A percentile compares a stretch with the other conserved stretches of the same genome.
Evolutionary conservation across 1,140 invertebrate genomes (phyloP).

Genomic region (Goniozus legneri): DNA sequence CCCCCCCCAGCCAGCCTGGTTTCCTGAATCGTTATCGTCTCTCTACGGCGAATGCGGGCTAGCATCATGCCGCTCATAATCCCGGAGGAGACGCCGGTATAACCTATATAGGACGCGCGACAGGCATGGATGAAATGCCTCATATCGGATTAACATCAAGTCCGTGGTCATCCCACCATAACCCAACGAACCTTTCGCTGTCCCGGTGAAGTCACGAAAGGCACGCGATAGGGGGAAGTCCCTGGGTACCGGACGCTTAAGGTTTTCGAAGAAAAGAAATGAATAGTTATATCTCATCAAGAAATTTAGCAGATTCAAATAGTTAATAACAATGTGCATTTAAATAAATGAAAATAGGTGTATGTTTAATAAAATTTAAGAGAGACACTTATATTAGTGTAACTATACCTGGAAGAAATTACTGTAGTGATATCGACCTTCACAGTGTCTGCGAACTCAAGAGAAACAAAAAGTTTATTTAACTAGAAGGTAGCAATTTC

Average conservation of each 20-base stretch:
- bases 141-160: slow-evolving; percentile 11
- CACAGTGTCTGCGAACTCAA: no score
- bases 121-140: slow-evolving; percentile 10
- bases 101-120: no score
- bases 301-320: not conserved
- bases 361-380: no score
- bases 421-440: no score
- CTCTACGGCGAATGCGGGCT: slow-evolving; percentile 8
- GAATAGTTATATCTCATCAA: not conserved
- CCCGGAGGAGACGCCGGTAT: slow-evolving; percentile 9
- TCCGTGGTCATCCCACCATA: slow-evolving; percentile 1
- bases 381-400: no score
- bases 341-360: no score
- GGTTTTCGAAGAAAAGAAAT: no score
- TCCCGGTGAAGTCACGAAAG: slow-evolving; percentile 4
- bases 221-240: slow-evolving; percentile 16
- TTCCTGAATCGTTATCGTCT: slow-evolving; percentile 18
- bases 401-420: no score
- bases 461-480: no score
- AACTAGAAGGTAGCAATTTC: no score
- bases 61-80: slow-evolving; percentile 14
- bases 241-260: not conserved
- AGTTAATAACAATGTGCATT: no score
- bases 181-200: not conserved
- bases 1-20: slow-evolving; percentile 9